Conservation (phyloP, 2,113 vertebrate genomes). For the Merops nubicus region DNA sequence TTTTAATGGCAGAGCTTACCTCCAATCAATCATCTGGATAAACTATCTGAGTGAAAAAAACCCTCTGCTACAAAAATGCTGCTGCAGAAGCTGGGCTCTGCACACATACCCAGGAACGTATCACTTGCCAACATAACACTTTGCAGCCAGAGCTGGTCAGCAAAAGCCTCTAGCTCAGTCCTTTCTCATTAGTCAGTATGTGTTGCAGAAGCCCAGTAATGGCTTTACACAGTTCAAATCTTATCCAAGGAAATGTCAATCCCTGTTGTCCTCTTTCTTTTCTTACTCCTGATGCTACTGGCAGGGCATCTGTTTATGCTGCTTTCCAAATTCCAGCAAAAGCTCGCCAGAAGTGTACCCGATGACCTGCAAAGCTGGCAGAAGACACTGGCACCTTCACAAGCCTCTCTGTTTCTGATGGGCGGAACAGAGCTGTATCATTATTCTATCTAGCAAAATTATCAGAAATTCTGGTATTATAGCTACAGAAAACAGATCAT, state of each 20-base stretch:
- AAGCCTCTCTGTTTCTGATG: neutral
- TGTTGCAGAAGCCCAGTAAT: neutral
- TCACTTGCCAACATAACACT: neutral
- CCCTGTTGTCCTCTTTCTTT: neutral
- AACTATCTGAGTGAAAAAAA: neutral
- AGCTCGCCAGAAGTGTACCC: neutral
- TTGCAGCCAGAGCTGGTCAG: neutral
- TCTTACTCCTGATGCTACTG: neutral
- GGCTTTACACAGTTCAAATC: neutral
- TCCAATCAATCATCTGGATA: neutral
- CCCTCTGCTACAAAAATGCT: neutral
- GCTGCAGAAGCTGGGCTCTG: rapidly evolving
- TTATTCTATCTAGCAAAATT: neutral
- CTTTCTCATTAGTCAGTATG: neutral
- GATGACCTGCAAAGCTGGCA: neutral
- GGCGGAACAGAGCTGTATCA: neutral
- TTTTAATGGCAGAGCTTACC: neutral
- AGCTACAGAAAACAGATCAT: neutral
- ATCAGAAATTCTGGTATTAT: neutral
- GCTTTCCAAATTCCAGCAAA: neutral
- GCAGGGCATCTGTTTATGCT: neutral
- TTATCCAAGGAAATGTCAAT: neutral
- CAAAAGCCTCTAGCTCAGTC: neutral
- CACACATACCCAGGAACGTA: neutral
- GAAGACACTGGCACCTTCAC: neutral